phyloP scores from a whole-genome alignment of 2,888 invertebrate genomes.

The Aleiodes testaceus region DNA sequence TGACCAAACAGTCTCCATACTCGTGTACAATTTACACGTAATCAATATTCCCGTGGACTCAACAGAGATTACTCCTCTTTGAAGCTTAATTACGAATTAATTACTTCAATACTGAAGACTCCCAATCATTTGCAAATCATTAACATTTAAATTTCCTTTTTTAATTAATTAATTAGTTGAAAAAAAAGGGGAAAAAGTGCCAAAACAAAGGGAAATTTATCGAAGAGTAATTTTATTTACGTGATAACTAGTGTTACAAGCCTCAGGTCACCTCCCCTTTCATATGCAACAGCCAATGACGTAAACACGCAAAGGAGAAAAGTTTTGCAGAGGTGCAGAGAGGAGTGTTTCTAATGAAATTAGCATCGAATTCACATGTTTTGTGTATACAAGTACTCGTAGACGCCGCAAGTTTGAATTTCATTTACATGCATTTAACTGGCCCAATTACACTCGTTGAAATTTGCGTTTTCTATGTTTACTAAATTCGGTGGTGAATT shows the following conservation, averaged over 20 bases:
- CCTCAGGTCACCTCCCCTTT: not conserved
- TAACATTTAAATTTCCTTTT: too few relatives aligned
- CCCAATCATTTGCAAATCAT: too few relatives aligned
- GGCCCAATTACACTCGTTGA: constrained; percentile 31
- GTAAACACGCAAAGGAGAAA: constrained; percentile 26
- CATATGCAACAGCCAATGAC: constrained; percentile 6
- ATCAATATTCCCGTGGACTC: too few relatives aligned
- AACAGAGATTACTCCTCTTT: too few relatives aligned
- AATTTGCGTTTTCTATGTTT: constrained; percentile 43
- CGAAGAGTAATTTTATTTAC: constrained; percentile 22
- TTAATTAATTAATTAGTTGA: too few relatives aligned
- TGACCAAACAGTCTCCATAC: too few relatives aligned
- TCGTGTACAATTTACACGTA: too few relatives aligned
- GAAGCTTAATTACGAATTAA: too few relatives aligned
- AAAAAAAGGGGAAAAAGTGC: not conserved
- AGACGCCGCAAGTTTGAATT: constrained; percentile 35
- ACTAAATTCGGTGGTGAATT: constrained; percentile 35
- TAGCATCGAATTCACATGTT: constrained; percentile 41
- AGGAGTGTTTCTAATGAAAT: constrained; percentile 38
- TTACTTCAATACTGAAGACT: too few relatives aligned
- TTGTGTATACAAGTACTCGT: constrained; percentile 27
- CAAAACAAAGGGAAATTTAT: not conserved
- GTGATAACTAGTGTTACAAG: constrained; percentile 15
- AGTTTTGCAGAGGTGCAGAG: constrained; percentile 4
- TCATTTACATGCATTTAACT: constrained; percentile 41